Evolutionary conservation across 2,797 vertebrate genomes (phyloP).

Genomic region (Gobionotothen gibberifrons): DNA sequence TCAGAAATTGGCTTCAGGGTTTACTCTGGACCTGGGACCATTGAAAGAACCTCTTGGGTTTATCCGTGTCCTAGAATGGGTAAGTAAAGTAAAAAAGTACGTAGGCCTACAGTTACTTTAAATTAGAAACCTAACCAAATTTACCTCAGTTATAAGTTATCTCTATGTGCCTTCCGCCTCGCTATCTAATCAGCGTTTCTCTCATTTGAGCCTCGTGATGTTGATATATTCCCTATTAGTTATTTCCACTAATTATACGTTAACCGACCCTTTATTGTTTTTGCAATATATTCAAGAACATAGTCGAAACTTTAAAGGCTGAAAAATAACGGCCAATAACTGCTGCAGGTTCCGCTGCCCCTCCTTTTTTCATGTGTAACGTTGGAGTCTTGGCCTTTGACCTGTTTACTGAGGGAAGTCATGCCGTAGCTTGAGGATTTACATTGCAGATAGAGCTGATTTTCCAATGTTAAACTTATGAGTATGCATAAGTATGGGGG

Average conservation of each 20-base stretch:
- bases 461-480: constrained; percentile 9
- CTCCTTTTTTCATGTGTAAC: constrained; percentile 3
- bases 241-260: background rate
- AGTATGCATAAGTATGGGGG: too few species aligned
- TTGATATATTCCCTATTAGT: background rate
- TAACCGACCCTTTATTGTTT: background rate
- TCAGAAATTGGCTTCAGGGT: constrained; percentile 75
- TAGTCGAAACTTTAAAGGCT: background rate
- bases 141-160: background rate
- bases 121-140: background rate
- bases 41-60: constrained; percentile 86
- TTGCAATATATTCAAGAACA: background rate
- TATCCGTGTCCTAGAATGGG: constrained; percentile 86
- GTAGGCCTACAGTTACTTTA: background rate
- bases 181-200: background rate
- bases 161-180: too few species aligned
- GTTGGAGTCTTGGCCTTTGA: constrained; percentile 3
- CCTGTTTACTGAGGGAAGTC: background rate
- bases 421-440: background rate
- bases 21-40: constrained; percentile 81
- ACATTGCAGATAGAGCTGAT: background rate
- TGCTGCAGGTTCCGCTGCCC: background rate
- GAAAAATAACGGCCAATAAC: background rate
- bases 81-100: constrained; percentile 54
- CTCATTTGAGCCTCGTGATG: constrained; percentile 17